phyloP scores from a whole-genome alignment of 2,797 vertebrate genomes.

The Acomys russatus region DNA sequence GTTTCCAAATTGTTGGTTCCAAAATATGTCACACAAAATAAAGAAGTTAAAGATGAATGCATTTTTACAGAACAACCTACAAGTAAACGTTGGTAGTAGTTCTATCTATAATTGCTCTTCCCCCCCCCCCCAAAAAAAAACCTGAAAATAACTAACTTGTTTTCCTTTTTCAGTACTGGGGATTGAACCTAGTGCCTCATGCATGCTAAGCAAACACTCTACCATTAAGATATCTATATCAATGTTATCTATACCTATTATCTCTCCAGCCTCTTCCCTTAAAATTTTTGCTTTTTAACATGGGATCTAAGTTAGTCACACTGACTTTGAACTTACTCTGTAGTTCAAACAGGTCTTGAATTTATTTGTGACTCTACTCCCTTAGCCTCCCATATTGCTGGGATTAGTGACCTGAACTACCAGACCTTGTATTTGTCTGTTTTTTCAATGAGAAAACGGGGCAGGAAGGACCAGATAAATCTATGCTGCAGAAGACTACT shows the following conservation, averaged over 20 bases:
- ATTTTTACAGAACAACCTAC: slow-evolving; percentile 17
- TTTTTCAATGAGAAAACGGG: not conserved
- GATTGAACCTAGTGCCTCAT: not conserved
- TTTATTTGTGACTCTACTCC: not conserved
- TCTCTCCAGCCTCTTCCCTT: not conserved
- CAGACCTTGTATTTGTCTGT: not conserved
- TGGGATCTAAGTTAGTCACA: not conserved
- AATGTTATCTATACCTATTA: not conserved
- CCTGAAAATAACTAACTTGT: slow-evolving; percentile 25
- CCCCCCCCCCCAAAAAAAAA: not conserved
- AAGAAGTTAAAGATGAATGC: slow-evolving; percentile 37
- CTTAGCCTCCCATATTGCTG: not conserved
- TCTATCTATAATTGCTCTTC: not conserved
- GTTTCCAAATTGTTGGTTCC: slow-evolving; percentile 31
- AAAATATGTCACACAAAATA: not conserved
- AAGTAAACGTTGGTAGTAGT: slow-evolving; percentile 8
- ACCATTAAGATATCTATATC: not conserved
- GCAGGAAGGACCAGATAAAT: not conserved
- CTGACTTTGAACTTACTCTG: not conserved
- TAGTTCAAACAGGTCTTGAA: not conserved
- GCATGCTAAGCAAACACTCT: not conserved
- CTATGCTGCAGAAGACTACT: not conserved
- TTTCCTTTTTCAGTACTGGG: not conserved
- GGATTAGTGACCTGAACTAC: not conserved
- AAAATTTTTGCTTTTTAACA: not conserved